Evolutionary conservation across 2,888 invertebrate genomes (phyloP).

Genomic region (Parnassius apollo): DNA sequence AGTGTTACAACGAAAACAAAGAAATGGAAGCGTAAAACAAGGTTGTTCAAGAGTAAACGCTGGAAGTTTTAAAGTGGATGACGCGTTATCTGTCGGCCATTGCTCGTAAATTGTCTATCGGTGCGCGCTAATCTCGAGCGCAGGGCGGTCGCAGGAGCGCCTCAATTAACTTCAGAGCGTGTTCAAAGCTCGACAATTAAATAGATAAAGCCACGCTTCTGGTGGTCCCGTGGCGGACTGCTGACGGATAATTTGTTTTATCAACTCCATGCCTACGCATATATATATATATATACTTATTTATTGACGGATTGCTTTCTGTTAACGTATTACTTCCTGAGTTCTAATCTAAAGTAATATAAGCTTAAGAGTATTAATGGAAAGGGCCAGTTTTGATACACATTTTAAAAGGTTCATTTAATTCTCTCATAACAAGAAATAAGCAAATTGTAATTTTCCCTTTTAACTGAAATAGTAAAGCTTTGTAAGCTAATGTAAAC

Average conservation of each 20-base stretch:
- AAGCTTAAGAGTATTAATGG: neutral
- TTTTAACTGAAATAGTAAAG: no score
- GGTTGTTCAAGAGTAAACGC: neutral
- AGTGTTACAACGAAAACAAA: neutral
- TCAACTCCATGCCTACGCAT: slow-evolving; percentile 20
- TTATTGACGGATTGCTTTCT: slow-evolving; percentile 20
- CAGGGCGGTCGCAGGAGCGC: slow-evolving; percentile 45
- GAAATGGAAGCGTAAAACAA: neutral
- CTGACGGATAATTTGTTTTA: slow-evolving; percentile 21
- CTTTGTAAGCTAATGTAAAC: no score
- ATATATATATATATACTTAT: slow-evolving; percentile 3
- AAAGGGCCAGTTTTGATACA: neutral
- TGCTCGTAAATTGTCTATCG: slow-evolving; percentile 57
- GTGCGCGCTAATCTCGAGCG: slow-evolving; percentile 54
- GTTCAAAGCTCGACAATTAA: slow-evolving; percentile 68
- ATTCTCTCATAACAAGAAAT: no score
- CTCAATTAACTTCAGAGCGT: slow-evolving; percentile 72
- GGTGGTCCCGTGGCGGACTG: slow-evolving; percentile 55
- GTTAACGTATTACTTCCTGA: neutral
- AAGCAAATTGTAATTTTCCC: no score
- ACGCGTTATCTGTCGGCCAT: slow-evolving; percentile 33
- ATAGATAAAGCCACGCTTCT: slow-evolving; percentile 65
- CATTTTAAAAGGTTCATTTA: no score
- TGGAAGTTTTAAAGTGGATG: slow-evolving; percentile 14
- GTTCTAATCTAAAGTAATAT: neutral